These are phyloP conservation scores for Andrena flavipes DNA, from an alignment of 2,888 invertebrate genomes.

Conservation along the genomic window DNA sequence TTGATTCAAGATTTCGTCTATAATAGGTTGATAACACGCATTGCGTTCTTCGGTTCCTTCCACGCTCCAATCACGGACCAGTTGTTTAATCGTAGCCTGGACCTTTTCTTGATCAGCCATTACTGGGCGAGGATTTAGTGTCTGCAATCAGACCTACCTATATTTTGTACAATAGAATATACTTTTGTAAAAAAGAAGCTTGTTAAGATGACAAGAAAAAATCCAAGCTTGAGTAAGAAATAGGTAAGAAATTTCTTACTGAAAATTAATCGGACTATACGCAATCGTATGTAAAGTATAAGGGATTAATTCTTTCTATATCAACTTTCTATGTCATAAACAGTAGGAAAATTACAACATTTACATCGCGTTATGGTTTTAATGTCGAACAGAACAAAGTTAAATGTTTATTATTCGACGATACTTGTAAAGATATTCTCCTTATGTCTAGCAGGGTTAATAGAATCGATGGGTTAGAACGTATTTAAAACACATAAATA, in stretches of 20 bases:
- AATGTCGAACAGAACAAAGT: not conserved
- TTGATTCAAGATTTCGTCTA: constrained; percentile 91
- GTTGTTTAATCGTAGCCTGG: constrained; percentile 96
- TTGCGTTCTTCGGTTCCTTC: constrained; percentile 93
- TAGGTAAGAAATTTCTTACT: constrained; percentile 8
- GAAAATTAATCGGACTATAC: not conserved
- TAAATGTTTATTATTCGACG: not conserved
- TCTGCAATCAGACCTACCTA: constrained; percentile 80
- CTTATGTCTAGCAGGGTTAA: constrained; percentile 1
- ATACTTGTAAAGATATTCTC: not conserved
- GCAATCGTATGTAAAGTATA: constrained; percentile 6
- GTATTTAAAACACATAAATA: constrained; percentile 15
- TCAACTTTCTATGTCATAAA: not conserved
- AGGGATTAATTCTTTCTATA: not conserved
- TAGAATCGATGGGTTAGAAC: not conserved
- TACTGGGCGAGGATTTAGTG: constrained; percentile 80
- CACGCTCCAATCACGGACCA: constrained; percentile 98
- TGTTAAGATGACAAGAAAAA: constrained; percentile 51
- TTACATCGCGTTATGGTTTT: not conserved
- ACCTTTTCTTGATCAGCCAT: constrained; percentile 90
- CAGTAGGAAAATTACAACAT: not conserved
- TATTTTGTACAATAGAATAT: constrained; percentile 76
- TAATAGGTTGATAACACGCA: constrained; percentile 95
- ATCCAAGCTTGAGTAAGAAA: constrained; percentile 36
- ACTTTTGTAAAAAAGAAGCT: constrained; percentile 63